A percentile compares a stretch with the other conserved stretches of the same genome.
phyloP scores from a whole-genome alignment of 2,797 vertebrate genomes.

The Picus viridis region DNA sequence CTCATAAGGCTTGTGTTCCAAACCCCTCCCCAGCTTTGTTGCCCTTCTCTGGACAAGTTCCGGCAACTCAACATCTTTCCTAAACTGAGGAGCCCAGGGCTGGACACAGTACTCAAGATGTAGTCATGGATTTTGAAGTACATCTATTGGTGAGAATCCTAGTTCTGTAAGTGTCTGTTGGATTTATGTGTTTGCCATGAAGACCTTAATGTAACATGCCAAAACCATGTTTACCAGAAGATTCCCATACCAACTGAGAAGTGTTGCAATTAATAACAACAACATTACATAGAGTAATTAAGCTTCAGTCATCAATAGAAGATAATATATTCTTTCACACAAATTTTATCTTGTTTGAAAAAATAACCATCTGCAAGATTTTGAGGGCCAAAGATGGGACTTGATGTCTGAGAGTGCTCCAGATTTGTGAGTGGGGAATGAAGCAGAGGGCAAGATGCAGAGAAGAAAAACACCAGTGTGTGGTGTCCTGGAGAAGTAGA shows the following conservation, averaged over 20 bases:
- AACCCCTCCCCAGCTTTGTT: no score
- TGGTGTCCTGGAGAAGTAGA: not conserved
- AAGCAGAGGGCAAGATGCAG: fast-evolving
- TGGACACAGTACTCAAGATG: no score
- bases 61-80: no score
- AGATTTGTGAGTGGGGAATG: not conserved
- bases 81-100: no score
- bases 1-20: no score
- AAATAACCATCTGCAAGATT: not conserved
- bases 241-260: not conserved
- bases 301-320: not conserved
- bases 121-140: not conserved
- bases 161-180: not conserved
- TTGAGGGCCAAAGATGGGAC: not conserved
- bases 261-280: not conserved
- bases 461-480: not conserved
- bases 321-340: not conserved
- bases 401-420: not conserved
- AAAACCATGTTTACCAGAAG: not conserved
- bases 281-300: not conserved
- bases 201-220: not conserved
- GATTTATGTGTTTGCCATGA: not conserved
- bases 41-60: no score
- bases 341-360: not conserved
- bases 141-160: not conserved